These are phyloP conservation scores for Lophotriccus pileatus DNA, from an alignment of 2,797 vertebrate species.

Conservation along the genomic window DNA sequence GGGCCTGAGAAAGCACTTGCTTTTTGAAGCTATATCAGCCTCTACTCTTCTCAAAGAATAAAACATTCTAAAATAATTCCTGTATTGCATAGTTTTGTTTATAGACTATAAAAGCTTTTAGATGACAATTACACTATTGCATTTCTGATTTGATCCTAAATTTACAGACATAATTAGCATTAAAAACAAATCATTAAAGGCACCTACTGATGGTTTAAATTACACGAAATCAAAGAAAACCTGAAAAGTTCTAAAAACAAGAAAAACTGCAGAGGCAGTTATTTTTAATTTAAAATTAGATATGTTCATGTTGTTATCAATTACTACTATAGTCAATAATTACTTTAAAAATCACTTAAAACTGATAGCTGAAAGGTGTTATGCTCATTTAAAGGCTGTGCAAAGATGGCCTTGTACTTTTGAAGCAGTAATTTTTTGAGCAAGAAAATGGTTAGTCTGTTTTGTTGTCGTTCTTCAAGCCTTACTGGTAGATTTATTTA, in stretches of 20 bases:
- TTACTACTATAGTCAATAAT: constrained; percentile 49
- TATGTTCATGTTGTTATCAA: constrained; percentile 9
- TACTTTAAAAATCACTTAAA: constrained; percentile 41
- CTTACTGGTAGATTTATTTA: not conserved
- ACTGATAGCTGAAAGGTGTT: constrained; percentile 12
- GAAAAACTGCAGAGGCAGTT: constrained; percentile 5
- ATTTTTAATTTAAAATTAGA: constrained; percentile 60
- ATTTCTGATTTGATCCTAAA: not conserved
- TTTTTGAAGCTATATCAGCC: not conserved
- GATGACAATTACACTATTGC: not conserved
- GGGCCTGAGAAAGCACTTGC: not conserved
- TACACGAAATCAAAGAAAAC: constrained; percentile 23
- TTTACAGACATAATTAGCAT: not conserved
- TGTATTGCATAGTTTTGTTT: not conserved
- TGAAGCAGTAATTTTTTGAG: not conserved
- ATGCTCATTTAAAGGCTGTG: constrained; percentile 12
- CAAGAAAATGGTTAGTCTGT: not conserved
- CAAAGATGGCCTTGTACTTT: not conserved
- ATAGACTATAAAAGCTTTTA: not conserved
- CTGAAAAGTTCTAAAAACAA: constrained; percentile 39
- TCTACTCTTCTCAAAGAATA: not conserved
- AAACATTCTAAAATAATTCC: not conserved
- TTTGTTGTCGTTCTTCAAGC: not conserved
- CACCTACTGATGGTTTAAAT: constrained; percentile 4
- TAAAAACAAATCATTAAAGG: constrained; percentile 41